Evolutionary conservation across 1,140 invertebrate genomes (phyloP).

Genomic region (Megathymus violae): DNA sequence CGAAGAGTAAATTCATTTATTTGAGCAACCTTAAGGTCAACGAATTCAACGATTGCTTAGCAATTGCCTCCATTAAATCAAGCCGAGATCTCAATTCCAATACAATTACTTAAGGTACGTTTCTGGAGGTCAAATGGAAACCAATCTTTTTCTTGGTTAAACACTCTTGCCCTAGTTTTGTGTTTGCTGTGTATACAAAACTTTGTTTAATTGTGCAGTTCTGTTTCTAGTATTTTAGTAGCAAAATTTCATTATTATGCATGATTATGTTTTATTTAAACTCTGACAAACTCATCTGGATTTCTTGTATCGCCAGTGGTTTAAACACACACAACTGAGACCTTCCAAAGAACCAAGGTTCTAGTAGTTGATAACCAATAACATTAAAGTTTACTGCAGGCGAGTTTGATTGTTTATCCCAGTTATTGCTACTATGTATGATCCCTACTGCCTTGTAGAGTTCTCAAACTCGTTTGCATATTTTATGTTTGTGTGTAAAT

Average conservation of each 20-base stretch:
- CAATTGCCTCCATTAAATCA: slow-evolving; percentile 35
- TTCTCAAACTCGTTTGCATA: too few relatives aligned
- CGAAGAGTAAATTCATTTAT: slow-evolving; percentile 29
- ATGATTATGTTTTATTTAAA: too few relatives aligned
- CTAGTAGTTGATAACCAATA: too few relatives aligned
- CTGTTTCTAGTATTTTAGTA: background rate
- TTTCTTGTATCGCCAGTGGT: too few relatives aligned
- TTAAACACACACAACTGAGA: too few relatives aligned
- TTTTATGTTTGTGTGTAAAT: too few relatives aligned
- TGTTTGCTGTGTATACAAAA: slow-evolving; percentile 12
- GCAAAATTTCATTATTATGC: background rate
- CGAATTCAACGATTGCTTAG: slow-evolving; percentile 34
- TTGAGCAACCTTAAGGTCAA: slow-evolving; percentile 28
- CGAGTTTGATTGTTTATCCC: too few relatives aligned
- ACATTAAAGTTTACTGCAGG: too few relatives aligned
- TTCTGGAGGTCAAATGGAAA: slow-evolving; percentile 30
- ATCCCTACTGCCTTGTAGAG: too few relatives aligned
- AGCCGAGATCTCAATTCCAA: slow-evolving; percentile 32
- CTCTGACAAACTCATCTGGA: too few relatives aligned
- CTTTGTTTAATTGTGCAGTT: background rate
- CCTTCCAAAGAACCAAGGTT: too few relatives aligned
- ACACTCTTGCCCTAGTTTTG: background rate
- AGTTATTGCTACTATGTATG: too few relatives aligned
- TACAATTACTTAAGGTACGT: slow-evolving; percentile 32
- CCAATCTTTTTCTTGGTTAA: slow-evolving; percentile 26